A percentile compares a stretch with the other conserved stretches of the same genome.
Evolutionary conservation across 2,888 invertebrate species (phyloP).

Genomic region (Alviniconcha strummeri): DNA sequence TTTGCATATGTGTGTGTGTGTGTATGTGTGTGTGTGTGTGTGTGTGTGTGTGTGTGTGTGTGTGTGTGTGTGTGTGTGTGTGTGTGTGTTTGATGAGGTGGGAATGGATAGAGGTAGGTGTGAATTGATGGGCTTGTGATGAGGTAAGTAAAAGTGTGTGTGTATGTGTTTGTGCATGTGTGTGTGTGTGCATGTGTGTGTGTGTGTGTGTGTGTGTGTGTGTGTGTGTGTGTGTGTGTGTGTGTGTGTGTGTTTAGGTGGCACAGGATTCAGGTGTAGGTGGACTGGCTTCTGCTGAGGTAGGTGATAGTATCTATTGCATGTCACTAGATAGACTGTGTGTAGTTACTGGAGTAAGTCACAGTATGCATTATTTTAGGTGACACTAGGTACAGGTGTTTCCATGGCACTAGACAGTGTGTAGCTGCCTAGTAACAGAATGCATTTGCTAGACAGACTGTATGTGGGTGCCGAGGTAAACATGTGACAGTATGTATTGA

Average conservation of each 20-base stretch:
- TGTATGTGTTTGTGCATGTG: not conserved
- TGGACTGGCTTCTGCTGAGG: too few relatives aligned
- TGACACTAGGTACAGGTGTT: too few relatives aligned
- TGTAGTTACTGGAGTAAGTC: not conserved
- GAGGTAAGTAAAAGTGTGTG: not conserved
- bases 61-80: not conserved
- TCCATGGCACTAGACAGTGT: not conserved
- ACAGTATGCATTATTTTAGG: not conserved
- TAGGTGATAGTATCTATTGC: not conserved
- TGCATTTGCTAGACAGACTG: too few relatives aligned
- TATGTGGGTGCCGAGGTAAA: too few relatives aligned
- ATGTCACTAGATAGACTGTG: not conserved
- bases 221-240: slow-evolving; percentile 20
- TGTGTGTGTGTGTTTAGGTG: not conserved
- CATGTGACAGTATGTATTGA: too few relatives aligned
- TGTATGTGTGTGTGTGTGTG: not conserved
- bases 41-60: not conserved
- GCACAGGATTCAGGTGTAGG: not conserved
- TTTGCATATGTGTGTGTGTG: too few relatives aligned
- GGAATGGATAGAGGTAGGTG: not conserved
- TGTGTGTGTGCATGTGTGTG: slow-evolving; percentile 6
- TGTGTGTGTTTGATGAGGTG: not conserved
- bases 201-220: slow-evolving; percentile 17
- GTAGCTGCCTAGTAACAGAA: not conserved
- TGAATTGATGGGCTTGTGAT: not conserved